phyloP scores from a whole-genome alignment of 2,888 invertebrate genomes.

The Conops quadrifasciatus region DNA sequence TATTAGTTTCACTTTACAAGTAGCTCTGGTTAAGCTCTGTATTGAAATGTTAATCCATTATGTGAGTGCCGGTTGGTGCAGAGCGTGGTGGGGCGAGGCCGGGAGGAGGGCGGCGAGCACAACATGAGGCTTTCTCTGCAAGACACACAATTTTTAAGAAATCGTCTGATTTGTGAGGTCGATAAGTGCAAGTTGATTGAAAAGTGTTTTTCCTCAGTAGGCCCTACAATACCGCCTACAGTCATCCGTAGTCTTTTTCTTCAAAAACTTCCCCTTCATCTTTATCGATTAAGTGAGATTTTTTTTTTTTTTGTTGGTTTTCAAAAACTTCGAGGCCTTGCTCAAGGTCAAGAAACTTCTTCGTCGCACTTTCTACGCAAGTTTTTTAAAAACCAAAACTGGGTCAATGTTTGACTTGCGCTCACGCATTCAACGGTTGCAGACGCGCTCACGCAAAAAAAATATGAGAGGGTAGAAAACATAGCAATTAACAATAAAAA shows the following conservation, averaged over 20 bases:
- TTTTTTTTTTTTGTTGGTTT: no score
- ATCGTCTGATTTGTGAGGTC: no score
- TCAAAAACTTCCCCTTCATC: constrained; percentile 10
- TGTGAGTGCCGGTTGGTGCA: no score
- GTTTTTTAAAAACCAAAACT: constrained; percentile 32
- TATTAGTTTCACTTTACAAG: constrained; percentile 27
- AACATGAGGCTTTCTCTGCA: neutral
- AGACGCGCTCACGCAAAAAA: neutral
- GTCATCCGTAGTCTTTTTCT: no score
- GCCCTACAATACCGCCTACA: no score
- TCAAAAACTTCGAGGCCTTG: constrained; percentile 15
- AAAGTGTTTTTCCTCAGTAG: no score
- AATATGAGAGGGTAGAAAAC: constrained; percentile 1
- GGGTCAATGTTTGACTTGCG: constrained; percentile 45
- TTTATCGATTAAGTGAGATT: constrained; percentile 17
- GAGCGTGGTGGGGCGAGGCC: no score
- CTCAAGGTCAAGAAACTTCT: constrained; percentile 43
- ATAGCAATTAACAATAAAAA: constrained; percentile 30
- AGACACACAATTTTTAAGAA: no score
- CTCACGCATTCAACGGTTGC: constrained; percentile 43
- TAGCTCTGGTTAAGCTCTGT: constrained; percentile 6
- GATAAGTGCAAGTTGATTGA: no score
- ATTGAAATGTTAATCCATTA: constrained; percentile 19
- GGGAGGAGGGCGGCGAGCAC: neutral
- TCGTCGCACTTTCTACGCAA: constrained; percentile 37